Percentiles rank a stretch among this genome's conserved stretches.
These are phyloP conservation scores for Athene noctua DNA, from an alignment of 2,113 vertebrate species.

Conservation along the genomic window DNA sequence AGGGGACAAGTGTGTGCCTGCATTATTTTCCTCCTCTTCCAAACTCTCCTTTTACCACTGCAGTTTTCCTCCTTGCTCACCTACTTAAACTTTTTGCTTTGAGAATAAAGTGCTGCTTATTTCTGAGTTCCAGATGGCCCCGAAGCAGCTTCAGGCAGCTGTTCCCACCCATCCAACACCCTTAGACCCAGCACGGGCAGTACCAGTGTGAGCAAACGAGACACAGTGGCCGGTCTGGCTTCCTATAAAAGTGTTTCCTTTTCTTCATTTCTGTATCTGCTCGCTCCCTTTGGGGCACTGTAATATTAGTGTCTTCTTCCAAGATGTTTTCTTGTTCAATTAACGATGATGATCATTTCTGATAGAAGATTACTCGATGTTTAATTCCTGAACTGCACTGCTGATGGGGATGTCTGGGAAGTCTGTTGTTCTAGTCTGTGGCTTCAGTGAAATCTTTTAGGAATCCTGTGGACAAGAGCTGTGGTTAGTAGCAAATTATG, in stretches of 20 bases:
- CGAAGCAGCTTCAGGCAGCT: neutral
- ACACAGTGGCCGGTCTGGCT: neutral
- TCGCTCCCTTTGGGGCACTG: neutral
- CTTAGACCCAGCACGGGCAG: neutral
- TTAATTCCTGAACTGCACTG: neutral
- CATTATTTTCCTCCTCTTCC: neutral
- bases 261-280: neutral
- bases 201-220: neutral
- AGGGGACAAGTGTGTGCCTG: neutral
- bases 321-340: neutral
- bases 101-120: neutral
- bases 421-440: neutral
- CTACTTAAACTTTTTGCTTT: neutral
- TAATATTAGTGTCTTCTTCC: neutral
- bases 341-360: neutral
- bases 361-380: neutral
- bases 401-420: neutral
- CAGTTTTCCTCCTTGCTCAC: neutral
- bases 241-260: neutral
- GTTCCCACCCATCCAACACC: neutral
- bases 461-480: neutral
- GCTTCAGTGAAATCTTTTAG: neutral
- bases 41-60: neutral
- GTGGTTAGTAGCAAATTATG: neutral
- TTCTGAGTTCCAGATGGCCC: constrained; percentile 1